Evolutionary conservation across 2,797 vertebrate genomes (phyloP), one percentile per base, ranked within the genome.

Genomic region (Dermochelys coriacea): DNA sequence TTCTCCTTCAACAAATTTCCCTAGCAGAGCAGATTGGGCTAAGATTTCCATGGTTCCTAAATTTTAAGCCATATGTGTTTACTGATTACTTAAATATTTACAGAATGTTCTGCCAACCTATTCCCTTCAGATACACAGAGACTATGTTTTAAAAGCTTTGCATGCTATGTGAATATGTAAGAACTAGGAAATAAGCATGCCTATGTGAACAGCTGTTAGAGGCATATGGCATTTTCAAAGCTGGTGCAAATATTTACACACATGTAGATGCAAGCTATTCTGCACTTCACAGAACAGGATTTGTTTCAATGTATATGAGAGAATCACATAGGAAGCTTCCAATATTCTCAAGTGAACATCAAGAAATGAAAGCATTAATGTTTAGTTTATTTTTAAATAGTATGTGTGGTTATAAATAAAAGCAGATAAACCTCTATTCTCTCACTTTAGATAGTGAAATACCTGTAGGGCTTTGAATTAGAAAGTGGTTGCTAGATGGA

Each of bases 171-270:
- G 79, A 86, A 45, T 94, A 91, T 77, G 55, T 27, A 94, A 86
- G 25, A 83, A 29, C 5, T 94, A 90, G 80, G 86, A 93, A 81
- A 52, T 80, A 45, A 93, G 19, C 31, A 29, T 31, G 31, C 41
- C 54, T 80, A 37, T 90, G 34, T 87, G 88, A 83, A 94, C 80
- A 93, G 85, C 71, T 89, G 86, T 90, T 92, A 85, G n/a, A 90
- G 34, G 18, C 83, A 92, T 96, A 95, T 80, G 87, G 75, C 29
- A 96, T 91, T 94, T 95, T 91, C 49, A 94, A 91, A 95, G 85
- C 29, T 64, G 41, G 14, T 82, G 92, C 88, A 95, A 94, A 84
- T 91, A 92, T 96, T 90, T 78, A 93, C 95, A 68, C 2, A 5
- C 55, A 71, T 91, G 85, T 86, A 89, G 45, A 64, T 92, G 86